A percentile compares a stretch with the other conserved stretches of the same genome.
Evolutionary conservation across 1,140 invertebrate species (phyloP).

Genomic region (Teleogryllus occipitalis): DNA sequence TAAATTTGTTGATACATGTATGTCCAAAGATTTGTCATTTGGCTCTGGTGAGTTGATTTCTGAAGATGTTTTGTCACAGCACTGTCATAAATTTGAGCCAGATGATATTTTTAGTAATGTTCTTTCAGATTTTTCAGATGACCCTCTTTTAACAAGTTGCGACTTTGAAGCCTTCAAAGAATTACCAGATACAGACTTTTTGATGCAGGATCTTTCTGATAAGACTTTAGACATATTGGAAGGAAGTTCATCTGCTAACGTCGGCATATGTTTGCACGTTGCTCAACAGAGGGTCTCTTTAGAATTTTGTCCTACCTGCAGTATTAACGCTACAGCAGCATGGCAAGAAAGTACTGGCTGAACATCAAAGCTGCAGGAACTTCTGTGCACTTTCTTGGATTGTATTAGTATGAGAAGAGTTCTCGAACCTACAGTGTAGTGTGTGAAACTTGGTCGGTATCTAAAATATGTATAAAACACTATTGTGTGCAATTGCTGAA

Average conservation of each 20-base stretch:
- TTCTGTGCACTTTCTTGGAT: too few species aligned
- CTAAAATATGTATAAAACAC: not conserved
- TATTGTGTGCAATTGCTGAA: not conserved
- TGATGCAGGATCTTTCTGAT: constrained; percentile 24
- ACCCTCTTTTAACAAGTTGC: not conserved
- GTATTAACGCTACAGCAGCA: constrained; percentile 26
- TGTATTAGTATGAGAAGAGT: too few species aligned
- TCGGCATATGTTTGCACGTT: constrained; percentile 45
- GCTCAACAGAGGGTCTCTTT: constrained; percentile 43
- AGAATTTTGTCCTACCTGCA: constrained; percentile 43
- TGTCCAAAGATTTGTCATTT: not conserved
- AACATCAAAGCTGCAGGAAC: too few species aligned
- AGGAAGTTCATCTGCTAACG: not conserved
- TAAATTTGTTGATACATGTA: not conserved
- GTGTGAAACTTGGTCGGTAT: not conserved
- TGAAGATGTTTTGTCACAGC: not conserved
- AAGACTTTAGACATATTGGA: constrained; percentile 7
- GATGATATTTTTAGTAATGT: not conserved
- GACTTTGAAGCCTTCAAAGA: not conserved
- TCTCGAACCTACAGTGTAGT: too few species aligned
- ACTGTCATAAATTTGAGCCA: not conserved
- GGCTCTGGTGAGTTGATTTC: not conserved
- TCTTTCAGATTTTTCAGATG: constrained; percentile 7
- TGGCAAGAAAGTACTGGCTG: not conserved
- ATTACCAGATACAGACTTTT: constrained; percentile 11